Base-by-base conservation (phyloP, 2,888 invertebrate genomes). In the Diadromus collaris region DNA sequence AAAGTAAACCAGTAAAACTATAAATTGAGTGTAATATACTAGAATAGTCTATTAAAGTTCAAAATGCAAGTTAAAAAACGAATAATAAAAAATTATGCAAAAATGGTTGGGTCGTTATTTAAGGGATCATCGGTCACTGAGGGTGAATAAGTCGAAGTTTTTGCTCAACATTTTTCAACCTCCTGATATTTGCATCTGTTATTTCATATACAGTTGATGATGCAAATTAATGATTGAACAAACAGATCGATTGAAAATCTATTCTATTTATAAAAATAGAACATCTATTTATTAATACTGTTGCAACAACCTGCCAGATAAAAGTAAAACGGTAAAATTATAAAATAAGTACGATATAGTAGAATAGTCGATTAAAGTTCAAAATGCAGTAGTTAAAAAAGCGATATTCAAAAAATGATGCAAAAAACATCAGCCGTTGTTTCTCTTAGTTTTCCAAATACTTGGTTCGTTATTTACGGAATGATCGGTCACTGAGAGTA, bases 101-200 rank as follows among this genome's bases (percentile, higher is more conserved):
- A 9, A n/a, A n/a, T n/a, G n/a, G n/a, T n/a, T n/a, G n/a, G n/a
- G n/a, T n/a, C n/a, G n/a, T n/a, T n/a, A n/a, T n/a, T n/a, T n/a
- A n/a, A n/a, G n/a, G n/a, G n/a, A n/a, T n/a, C n/a, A n/a, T n/a
- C n/a, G n/a, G n/a, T n/a, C n/a, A n/a, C n/a, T n/a, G n/a, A n/a
- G n/a, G n/a, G n/a, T n/a, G n/a, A n/a, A n/a, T n/a, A n/a, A n/a
- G n/a, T n/a, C n/a, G 75, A 56, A 75, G 75, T 79, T 41, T 68
- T 32, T 56, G 61, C 65, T 70, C 79, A 74, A 76, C 73, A 79
- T 79, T 76, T 79, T 76, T 74, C 76, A 73, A 76, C 76, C 74
- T 70, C 61, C 54, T 70, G 48, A 79, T 76, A 76, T 74, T 79
- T 70, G 46, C 76, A 61, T 73, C 69, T 65, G 65, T 65, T 73